A percentile compares a stretch with the other conserved stretches of the same genome.
phyloP scores from a whole-genome alignment of 2,113 vertebrate species.

The Danio rerio region DNA sequence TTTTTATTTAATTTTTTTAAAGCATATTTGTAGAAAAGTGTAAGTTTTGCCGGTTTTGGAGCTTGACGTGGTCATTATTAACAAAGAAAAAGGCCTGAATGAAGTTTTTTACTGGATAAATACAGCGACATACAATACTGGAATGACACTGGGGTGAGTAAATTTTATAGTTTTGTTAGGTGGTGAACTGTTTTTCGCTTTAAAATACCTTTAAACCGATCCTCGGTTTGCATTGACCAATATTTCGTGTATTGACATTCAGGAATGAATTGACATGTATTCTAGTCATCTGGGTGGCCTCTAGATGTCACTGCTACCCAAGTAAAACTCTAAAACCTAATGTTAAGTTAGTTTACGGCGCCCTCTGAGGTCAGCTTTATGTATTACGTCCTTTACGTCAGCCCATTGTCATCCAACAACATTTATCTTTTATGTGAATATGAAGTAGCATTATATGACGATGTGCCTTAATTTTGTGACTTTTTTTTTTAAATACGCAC shows the following conservation, averaged over 20 bases:
- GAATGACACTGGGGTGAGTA: not conserved
- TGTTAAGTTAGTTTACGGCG: not conserved
- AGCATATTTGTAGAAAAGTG: not conserved
- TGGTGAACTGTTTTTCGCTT: not conserved
- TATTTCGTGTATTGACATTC: not conserved
- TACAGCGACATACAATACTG: no score
- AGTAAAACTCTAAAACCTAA: not conserved
- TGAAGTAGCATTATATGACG: no score
- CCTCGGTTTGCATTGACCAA: not conserved
- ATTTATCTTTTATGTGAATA: not conserved
- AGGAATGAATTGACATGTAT: not conserved
- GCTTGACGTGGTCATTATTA: not conserved
- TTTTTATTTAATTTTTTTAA: not conserved
- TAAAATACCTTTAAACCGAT: not conserved
- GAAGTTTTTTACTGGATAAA: not conserved
- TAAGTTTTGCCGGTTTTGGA: not conserved
- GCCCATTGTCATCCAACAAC: not conserved
- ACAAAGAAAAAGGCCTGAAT: not conserved
- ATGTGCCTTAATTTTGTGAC: constrained; percentile 1
- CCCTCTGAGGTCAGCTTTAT: constrained; percentile 23
- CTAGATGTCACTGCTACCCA: constrained; percentile 54
- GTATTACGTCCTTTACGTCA: not conserved
- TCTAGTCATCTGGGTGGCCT: constrained; percentile 15
- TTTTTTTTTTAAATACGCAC: not conserved
- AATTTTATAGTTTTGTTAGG: no score